Percentiles rank a stretch among this genome's conserved stretches.
Conservation (phyloP, 2,888 invertebrate genomes). For the Auanema sp. region DNA sequence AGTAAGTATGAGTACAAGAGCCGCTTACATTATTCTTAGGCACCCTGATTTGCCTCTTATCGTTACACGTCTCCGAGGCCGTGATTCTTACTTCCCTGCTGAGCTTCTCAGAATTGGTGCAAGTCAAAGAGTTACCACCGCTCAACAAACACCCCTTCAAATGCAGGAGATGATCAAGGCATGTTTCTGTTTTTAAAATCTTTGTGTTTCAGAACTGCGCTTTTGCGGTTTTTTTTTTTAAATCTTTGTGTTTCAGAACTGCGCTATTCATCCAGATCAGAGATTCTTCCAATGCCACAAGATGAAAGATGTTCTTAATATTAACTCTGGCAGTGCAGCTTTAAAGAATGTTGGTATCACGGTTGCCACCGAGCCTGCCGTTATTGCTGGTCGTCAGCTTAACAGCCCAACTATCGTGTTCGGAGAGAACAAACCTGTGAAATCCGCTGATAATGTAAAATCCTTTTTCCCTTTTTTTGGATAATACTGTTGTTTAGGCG, state of each 20-base stretch:
- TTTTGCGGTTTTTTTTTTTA: conserved; percentile 3
- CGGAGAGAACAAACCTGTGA: not conserved
- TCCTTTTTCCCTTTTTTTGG: not conserved
- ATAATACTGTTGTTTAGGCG: not conserved
- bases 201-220: conserved; percentile 8
- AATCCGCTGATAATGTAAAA: not conserved
- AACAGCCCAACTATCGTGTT: not conserved
- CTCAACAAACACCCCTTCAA: conserved; percentile 32
- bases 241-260: conserved; percentile 4
- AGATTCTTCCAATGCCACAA: conserved; percentile 7
- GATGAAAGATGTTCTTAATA: conserved; percentile 4
- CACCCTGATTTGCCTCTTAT: conserved; percentile 26
- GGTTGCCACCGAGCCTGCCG: not conserved
- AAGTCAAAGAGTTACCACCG: conserved; percentile 40
- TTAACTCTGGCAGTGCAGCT: not conserved
- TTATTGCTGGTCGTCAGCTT: conserved; percentile 4
- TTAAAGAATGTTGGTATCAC: conserved; percentile 7
- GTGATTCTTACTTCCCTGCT: conserved; percentile 30
- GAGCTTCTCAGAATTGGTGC: conserved; percentile 32
- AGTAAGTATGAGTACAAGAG: no score
- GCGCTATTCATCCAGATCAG: conserved; percentile 4
- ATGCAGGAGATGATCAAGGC: conserved; percentile 29
- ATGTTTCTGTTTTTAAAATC: not conserved
- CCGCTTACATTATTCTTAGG: conserved; percentile 12
- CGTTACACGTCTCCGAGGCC: conserved; percentile 23